These are phyloP conservation scores for Hyposoter didymator DNA, from an alignment of 2,888 invertebrate genomes.

Conservation along the genomic window DNA sequence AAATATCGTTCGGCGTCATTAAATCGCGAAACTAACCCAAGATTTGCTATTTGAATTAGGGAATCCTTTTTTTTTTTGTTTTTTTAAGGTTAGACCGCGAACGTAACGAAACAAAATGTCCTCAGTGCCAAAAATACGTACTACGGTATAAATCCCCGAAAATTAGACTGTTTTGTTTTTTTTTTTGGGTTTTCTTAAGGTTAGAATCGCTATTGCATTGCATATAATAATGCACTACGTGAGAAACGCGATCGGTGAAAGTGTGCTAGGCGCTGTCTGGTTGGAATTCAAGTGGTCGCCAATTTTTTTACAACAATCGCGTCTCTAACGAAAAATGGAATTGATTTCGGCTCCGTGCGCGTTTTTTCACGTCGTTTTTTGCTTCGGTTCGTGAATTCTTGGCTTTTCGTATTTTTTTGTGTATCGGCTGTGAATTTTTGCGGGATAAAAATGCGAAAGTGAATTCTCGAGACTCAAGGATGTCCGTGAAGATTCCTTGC, in stretches of 20 bases:
- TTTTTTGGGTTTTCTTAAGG: constrained; percentile 65
- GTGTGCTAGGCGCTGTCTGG: constrained; percentile 67
- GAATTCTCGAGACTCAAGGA: constrained; percentile 52
- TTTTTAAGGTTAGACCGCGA: constrained; percentile 26
- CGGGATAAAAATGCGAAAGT: constrained; percentile 2
- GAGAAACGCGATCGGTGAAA: constrained; percentile 74
- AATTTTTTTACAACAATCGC: constrained; percentile 51
- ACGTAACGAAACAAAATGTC: constrained; percentile 11
- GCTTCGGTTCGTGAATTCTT: not conserved
- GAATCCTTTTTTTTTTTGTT: not conserved
- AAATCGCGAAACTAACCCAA: not conserved
- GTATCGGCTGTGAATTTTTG: not conserved
- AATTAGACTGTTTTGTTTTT: not conserved
- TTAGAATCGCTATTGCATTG: constrained; percentile 64
- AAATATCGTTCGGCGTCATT: not conserved
- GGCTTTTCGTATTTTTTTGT: not conserved
- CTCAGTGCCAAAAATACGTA: constrained; percentile 4
- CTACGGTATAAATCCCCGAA: not conserved
- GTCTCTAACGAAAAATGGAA: constrained; percentile 28
- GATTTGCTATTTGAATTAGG: not conserved
- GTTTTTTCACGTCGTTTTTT: not conserved
- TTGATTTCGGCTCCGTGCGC: constrained; percentile 17
- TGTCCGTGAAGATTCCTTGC: constrained; percentile 63
- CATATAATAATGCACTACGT: constrained; percentile 66
- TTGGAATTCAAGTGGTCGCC: constrained; percentile 63